phyloP scores from a whole-genome alignment of 2,113 vertebrate genomes.

The Machaerirhynchus nigripectus region DNA sequence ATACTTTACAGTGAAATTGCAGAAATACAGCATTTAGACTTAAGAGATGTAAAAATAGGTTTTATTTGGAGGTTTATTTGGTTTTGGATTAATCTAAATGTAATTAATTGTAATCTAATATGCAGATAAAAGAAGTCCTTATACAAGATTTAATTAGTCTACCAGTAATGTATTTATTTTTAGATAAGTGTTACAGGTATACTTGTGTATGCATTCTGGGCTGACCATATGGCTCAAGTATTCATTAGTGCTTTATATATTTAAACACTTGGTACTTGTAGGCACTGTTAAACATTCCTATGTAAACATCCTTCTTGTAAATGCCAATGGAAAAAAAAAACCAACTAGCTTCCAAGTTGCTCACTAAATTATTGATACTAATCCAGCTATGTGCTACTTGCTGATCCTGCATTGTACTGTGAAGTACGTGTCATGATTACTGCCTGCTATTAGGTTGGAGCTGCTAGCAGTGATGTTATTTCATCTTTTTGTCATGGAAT shows the following conservation, averaged over 20 bases:
- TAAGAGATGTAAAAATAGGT: background rate
- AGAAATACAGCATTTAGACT: background rate
- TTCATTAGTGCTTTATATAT: background rate
- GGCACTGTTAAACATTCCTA: background rate
- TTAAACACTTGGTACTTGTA: background rate
- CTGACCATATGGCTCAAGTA: background rate
- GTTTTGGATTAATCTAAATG: background rate
- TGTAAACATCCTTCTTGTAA: background rate
- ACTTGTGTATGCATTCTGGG: background rate
- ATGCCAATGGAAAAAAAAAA: background rate
- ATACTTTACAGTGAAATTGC: background rate
- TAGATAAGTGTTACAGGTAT: background rate
- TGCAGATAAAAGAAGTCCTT: background rate
- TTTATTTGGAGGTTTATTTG: background rate
- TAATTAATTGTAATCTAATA: background rate
- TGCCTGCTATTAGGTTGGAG: background rate
- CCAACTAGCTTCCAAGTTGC: background rate
- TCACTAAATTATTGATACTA: constrained; percentile 46
- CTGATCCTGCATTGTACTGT: background rate
- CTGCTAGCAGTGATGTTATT: constrained; percentile 42
- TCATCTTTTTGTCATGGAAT: constrained; percentile 9
- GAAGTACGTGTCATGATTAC: background rate
- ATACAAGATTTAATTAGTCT: background rate
- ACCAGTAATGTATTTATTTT: background rate
- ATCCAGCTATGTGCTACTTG: constrained; percentile 31